Evolutionary conservation across 2,797 vertebrate genomes (phyloP).

Genomic region (Tragopan temminckii): DNA sequence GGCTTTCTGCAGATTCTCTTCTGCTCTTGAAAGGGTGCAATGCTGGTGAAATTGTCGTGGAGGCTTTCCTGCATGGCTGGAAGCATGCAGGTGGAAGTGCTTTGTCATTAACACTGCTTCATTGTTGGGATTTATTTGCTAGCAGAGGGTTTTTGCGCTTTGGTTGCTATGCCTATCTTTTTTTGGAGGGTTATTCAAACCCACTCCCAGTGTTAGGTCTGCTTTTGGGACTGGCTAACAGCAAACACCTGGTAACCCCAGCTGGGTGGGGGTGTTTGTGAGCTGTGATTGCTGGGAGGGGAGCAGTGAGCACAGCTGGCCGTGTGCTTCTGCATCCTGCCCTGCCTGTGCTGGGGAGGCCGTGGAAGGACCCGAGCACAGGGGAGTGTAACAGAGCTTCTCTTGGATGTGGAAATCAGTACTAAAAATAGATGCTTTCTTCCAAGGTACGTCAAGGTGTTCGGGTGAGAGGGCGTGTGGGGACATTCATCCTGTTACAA

Average conservation of each 20-base stretch:
- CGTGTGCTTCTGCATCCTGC: rapidly evolving
- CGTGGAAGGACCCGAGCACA: too few species aligned
- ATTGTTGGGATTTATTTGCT: not conserved
- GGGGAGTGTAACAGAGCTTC: rapidly evolving
- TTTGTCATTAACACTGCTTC: rapidly evolving
- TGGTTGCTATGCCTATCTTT: rapidly evolving
- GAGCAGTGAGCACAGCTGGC: not conserved
- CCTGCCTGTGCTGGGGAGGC: not conserved
- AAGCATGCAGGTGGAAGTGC: rapidly evolving
- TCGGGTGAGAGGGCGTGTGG: not conserved
- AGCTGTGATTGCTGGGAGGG: not conserved
- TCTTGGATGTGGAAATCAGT: not conserved
- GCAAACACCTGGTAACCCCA: not conserved
- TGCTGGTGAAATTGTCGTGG: not conserved
- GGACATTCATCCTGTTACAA: not conserved
- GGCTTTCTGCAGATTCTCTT: not conserved
- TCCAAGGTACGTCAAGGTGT: not conserved
- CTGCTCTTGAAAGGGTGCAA: rapidly evolving
- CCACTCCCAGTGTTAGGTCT: rapidly evolving
- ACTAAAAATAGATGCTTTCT: not conserved
- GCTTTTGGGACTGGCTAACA: not conserved
- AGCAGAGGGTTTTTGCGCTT: not conserved
- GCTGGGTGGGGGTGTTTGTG: not conserved
- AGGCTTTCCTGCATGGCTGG: rapidly evolving
- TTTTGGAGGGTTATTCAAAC: not conserved